phyloP scores from a whole-genome alignment of 2,888 invertebrate genomes.

The Psylliodes chrysocephalus region DNA sequence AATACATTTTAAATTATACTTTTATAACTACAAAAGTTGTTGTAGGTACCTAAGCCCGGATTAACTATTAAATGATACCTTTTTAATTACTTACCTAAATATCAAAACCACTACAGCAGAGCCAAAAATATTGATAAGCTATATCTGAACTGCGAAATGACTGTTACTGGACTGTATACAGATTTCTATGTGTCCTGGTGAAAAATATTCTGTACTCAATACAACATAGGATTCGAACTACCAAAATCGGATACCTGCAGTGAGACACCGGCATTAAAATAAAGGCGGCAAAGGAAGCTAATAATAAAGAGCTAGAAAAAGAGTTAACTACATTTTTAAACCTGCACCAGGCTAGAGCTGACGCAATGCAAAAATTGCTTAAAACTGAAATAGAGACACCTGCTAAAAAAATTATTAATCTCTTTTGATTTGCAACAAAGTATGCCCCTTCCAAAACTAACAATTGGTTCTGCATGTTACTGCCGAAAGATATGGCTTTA shows the following conservation, averaged over 20 bases:
- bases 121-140: constrained; percentile 13
- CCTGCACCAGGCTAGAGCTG: background rate
- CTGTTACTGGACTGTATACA: constrained; percentile 10
- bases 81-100: no score
- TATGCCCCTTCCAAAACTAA: constrained; percentile 21
- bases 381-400: background rate
- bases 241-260: constrained; percentile 30
- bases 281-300: background rate
- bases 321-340: background rate
- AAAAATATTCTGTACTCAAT: constrained; percentile 20
- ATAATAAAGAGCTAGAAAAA: background rate
- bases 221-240: constrained; percentile 26
- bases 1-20: no score
- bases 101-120: no score
- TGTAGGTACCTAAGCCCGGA: no score
- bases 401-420: background rate
- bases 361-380: background rate
- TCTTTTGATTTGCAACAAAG: constrained; percentile 21
- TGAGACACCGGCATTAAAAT: background rate
- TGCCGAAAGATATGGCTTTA: background rate
- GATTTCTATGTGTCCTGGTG: constrained; percentile 8
- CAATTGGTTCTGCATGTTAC: constrained; percentile 8
- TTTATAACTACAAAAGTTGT: no score
- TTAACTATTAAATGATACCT: no score
- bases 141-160: constrained; percentile 10